These are phyloP conservation scores for Aplysina aerophoba DNA, from an alignment of 37 sponge, comb jelly and placozoan genomes.

Conservation along the genomic window DNA sequence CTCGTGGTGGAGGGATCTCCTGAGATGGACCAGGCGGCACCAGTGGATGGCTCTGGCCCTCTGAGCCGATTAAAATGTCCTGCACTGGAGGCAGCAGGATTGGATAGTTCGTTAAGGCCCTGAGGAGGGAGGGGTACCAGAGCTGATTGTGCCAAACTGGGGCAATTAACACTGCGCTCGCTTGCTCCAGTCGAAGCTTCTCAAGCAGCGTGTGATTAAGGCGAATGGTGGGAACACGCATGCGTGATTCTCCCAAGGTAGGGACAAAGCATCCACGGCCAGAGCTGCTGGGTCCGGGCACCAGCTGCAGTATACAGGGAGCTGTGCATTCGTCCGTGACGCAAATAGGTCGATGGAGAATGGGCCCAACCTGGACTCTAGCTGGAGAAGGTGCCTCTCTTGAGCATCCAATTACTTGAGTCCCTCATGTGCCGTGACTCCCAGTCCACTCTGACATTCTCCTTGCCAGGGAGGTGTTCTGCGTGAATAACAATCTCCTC, in stretches of 20 bases:
- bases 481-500: conserved; percentile 51
- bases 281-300: conserved; percentile 52
- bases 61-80: neutral
- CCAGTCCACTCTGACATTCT: conserved; percentile 13
- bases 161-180: neutral
- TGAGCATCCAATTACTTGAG: neutral
- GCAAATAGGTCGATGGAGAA: conserved; percentile 54
- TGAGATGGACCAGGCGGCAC: conserved; percentile 60
- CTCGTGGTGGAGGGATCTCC: conserved; percentile 32
- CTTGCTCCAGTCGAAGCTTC: conserved; percentile 4
- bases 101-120: neutral
- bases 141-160: conserved; percentile 17
- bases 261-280: conserved; percentile 48
- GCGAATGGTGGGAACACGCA: neutral
- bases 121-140: conserved; percentile 27
- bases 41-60: neutral
- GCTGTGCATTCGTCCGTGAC: conserved; percentile 15
- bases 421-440: neutral
- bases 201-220: neutral
- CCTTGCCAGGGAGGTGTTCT: conserved; percentile 50
- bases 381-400: neutral
- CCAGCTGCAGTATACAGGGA: conserved; percentile 52
- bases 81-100: neutral
- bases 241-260: conserved; percentile 34
- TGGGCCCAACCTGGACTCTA: conserved; percentile 16